Evolutionary conservation across 1,140 invertebrate genomes (phyloP).

Genomic region (Oedothorax gibbosus): DNA sequence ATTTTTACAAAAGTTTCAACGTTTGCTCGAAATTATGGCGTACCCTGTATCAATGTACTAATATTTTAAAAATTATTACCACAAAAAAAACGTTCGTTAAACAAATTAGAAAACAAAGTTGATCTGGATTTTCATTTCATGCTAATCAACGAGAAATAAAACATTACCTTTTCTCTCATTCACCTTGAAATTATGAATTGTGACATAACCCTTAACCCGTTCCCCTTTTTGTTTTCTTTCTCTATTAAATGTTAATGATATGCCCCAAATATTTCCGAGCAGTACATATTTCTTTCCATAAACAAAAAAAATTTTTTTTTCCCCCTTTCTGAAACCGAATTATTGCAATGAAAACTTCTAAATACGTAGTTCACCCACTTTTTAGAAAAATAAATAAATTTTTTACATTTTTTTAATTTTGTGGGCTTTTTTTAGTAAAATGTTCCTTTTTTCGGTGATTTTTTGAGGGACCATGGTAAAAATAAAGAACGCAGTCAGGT

Average conservation of each 20-base stretch:
- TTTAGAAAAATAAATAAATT: constrained; percentile 48
- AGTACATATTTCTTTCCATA: constrained; percentile 20
- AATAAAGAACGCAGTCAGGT: neutral
- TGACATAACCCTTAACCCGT: constrained; percentile 19
- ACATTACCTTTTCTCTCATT: neutral
- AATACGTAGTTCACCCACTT: constrained; percentile 37
- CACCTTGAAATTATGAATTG: constrained; percentile 47
- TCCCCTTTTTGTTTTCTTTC: constrained; percentile 30
- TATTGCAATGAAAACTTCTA: constrained; percentile 21
- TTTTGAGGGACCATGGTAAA: constrained; percentile 12
- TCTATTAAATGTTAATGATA: constrained; percentile 49
- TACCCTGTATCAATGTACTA: no score
- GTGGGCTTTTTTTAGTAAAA: constrained; percentile 31
- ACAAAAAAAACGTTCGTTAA: no score
- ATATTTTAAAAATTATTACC: no score
- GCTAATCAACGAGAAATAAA: constrained; percentile 35
- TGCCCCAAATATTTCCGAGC: constrained; percentile 3
- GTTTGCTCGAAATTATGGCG: no score
- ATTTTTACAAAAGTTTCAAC: no score
- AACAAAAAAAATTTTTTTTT: constrained; percentile 10
- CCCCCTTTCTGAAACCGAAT: constrained; percentile 13
- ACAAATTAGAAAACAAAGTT: neutral
- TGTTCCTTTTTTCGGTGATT: constrained; percentile 29
- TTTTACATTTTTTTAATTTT: constrained; percentile 45
- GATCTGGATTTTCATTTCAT: constrained; percentile 38